Percentiles rank a stretch among this genome's conserved stretches.
These are phyloP conservation scores for Sialis fuliginosa DNA, from an alignment of 2,888 invertebrate species.

Conservation along the genomic window DNA sequence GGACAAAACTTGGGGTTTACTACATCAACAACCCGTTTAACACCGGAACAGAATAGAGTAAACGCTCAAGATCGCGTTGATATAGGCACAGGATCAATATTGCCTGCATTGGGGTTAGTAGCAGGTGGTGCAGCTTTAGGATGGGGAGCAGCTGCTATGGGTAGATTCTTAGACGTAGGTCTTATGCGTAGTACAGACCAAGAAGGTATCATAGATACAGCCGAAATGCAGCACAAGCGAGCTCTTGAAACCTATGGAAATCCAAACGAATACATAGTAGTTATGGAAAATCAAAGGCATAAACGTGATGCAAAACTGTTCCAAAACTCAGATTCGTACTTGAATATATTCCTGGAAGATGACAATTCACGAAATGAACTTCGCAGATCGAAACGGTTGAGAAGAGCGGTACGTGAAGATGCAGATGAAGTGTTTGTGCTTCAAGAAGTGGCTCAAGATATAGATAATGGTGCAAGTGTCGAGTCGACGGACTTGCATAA, in stretches of 20 bases:
- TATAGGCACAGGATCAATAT: constrained; percentile 35
- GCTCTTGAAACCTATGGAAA: constrained; percentile 21
- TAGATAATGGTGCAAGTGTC: constrained; percentile 20
- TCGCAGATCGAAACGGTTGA: constrained; percentile 13
- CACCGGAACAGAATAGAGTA: constrained; percentile 12
- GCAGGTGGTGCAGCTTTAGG: constrained; percentile 71
- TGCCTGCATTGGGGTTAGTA: constrained; percentile 59
- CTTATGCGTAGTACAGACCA: constrained; percentile 29
- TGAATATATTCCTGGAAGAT: constrained; percentile 18
- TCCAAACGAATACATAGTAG: background rate
- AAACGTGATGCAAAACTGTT: background rate
- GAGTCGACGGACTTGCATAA: constrained; percentile 15
- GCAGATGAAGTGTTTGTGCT: constrained; percentile 23
- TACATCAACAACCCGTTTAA: constrained; percentile 22
- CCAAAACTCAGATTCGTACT: constrained; percentile 8
- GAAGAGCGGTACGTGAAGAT: constrained; percentile 17
- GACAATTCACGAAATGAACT: background rate
- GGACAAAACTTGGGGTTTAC: constrained; percentile 56
- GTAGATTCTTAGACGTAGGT: constrained; percentile 48
- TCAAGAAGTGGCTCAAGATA: constrained; percentile 19
- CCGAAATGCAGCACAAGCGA: constrained; percentile 37
- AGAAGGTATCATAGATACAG: constrained; percentile 18
- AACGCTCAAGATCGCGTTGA: constrained; percentile 45
- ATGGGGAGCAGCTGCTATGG: constrained; percentile 64
- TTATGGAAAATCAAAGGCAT: background rate